Base-by-base conservation (phyloP, 2,797 vertebrate genomes). In the Tenualosa thibaudeaui region DNA sequence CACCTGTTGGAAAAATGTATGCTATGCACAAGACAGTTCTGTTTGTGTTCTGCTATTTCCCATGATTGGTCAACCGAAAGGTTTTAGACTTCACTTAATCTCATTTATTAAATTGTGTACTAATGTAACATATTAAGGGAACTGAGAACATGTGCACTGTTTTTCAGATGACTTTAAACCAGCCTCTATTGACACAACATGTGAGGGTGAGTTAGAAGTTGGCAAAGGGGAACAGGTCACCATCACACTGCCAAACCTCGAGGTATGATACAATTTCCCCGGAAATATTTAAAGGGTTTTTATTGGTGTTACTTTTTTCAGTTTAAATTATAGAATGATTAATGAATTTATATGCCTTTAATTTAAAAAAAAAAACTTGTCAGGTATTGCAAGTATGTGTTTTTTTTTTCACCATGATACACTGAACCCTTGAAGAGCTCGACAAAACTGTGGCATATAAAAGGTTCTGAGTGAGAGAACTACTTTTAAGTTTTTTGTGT, bases 161-260 rank as follows among this genome's bases (percentile, higher is more conserved):
- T 89, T 84, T 46, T 24, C 93, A 99, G 98, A 99, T 98, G 98
- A 99, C 91, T 99, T 99, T 91, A 99, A 99, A 90, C 98, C 98
- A 89, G 98, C 98, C 22, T 99, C 98, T 82, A 99, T 99, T 89
- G 98, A 99, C 88, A 98, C 97, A 22, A 91, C 97, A 46, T 98
- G 97, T 93, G 97, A 99, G 94, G 98, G 98, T 50, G 96, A 98
- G 51, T 97, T 99, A 85, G 97, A 99, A 92, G 97, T 99, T 54
- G 98, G 98, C 86, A 98, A 98, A 95, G 98, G 98, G 90, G 98
- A 99, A 91, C 97, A 99, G 93, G 98, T 99, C 92, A 99, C 97
- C 13, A 98, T 99, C 91, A 99, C 98, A 0, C 92, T 99, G 89
- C 98, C 98, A 84, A 99, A 99, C 90, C 95, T 98, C 91, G 97